These are phyloP conservation scores for Notarius quadriscutis DNA, from an alignment of 2,113 vertebrate genomes.

Conservation along the genomic window DNA sequence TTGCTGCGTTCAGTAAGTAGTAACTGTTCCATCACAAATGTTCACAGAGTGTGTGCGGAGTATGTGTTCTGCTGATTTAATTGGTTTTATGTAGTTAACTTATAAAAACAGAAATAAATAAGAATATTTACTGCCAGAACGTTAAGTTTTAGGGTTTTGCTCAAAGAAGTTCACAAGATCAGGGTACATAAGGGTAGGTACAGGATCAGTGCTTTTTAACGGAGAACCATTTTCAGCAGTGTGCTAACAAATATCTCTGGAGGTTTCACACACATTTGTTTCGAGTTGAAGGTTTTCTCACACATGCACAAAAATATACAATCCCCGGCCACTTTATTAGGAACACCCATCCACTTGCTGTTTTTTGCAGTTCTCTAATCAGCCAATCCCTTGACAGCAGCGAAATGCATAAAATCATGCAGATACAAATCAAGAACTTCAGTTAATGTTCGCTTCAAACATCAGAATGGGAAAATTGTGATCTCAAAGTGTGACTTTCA, in stretches of 20 bases:
- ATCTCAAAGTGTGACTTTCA: too few relatives aligned
- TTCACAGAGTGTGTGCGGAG: not conserved
- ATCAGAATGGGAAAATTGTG: too few relatives aligned
- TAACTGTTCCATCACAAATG: not conserved
- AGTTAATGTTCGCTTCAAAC: too few relatives aligned
- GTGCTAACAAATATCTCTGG: not conserved
- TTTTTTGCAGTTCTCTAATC: too few relatives aligned
- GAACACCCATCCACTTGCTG: too few relatives aligned
- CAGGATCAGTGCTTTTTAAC: not conserved
- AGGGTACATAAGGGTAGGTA: not conserved
- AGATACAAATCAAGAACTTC: too few relatives aligned
- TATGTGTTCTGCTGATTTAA: not conserved
- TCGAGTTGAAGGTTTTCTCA: not conserved
- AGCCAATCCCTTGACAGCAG: too few relatives aligned
- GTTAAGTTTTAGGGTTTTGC: not conserved
- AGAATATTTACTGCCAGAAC: not conserved
- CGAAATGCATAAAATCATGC: too few relatives aligned
- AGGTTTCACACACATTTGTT: not conserved
- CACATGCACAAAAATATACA: too few relatives aligned
- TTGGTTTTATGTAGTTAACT: not conserved
- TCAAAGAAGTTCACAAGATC: not conserved
- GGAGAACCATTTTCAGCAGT: not conserved
- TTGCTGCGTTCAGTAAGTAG: conserved; percentile 96
- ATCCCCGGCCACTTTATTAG: too few relatives aligned
- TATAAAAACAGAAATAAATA: not conserved